Evolutionary conservation across 2,113 vertebrate species (phyloP), one percentile per base, ranked within the genome.

Genomic region (Ancistrus triradiatus): DNA sequence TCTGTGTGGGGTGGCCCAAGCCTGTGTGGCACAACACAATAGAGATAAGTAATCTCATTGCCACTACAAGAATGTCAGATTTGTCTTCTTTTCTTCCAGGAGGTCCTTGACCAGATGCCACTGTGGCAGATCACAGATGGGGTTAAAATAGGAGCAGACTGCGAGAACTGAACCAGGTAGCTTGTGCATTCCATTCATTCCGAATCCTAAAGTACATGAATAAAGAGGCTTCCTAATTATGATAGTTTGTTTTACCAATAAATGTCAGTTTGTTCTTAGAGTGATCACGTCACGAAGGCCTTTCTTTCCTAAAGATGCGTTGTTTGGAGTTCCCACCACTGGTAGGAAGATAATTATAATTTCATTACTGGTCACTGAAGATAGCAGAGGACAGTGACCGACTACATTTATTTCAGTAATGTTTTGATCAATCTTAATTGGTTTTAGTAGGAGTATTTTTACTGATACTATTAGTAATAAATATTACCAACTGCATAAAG

Each of bases 31-130:
- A 64, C 22, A 72, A 74, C 62, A 53, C 59, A 48, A 33, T 40
- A 4, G 69, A 72, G 79, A 85, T 75, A 82, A 70, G 70, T 66
- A 78, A 80, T 83, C 82, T 81, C 50, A 40, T 80, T 78, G 52
- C 42, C 63, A 71, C 72, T 31, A 19, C 46, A 76, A 70, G 81
- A 85, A 83, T 84, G 74, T 76, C 61, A 70, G 59, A 77, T 68
- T 56, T 75, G 70, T 70, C 69, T 76, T 81, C 70, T 76, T 66
- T 70, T 78, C 72, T 80, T 57, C 74, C 69, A 64, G 74, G 80
- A 66, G 83, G 75, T 84, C 78, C 71, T 57, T 67, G 73, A 75
- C 78, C 64, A 79, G 73, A 78, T 66, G 75, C 70, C 58, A 73
- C 66, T 53, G 53, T 74, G 59, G 75, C 74, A 38, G 58, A 44